phyloP scores from a whole-genome alignment of 2,888 invertebrate species.

The Acrocera orbiculus region DNA sequence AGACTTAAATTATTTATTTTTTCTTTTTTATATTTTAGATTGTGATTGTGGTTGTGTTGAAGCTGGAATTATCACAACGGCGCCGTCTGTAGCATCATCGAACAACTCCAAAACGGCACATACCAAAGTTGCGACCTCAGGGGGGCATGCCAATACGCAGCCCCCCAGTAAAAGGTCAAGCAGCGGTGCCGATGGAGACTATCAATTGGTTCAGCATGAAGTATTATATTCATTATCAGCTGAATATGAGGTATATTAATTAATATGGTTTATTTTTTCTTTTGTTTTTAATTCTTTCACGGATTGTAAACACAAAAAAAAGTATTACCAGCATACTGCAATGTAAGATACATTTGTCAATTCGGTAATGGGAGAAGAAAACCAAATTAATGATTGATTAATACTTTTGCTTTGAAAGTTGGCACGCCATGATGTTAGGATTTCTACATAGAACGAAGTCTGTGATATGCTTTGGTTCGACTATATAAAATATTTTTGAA shows the following conservation, averaged over 20 bases:
- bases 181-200: slow-evolving; percentile 89
- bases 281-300: not conserved
- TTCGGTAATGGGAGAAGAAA: too few relatives aligned
- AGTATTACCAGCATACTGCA: not conserved
- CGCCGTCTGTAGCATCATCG: slow-evolving; percentile 16
- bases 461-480: too few relatives aligned
- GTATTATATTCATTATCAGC: slow-evolving; percentile 92
- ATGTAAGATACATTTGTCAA: too few relatives aligned
- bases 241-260: slow-evolving; percentile 45
- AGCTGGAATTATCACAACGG: slow-evolving; percentile 17
- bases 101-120: slow-evolving; percentile 33
- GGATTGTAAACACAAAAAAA: not conserved
- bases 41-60: slow-evolving; percentile 33
- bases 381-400: too few relatives aligned
- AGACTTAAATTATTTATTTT: too few relatives aligned
- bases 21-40: slow-evolving; percentile 15
- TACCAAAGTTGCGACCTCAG: slow-evolving; percentile 32
- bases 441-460: too few relatives aligned
- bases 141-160: slow-evolving; percentile 36
- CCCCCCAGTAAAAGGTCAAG: slow-evolving; percentile 50
- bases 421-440: too few relatives aligned
- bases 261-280: not conserved
- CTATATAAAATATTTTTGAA: too few relatives aligned
- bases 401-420: too few relatives aligned
- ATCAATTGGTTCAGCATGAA: slow-evolving; percentile 96